phyloP scores from a whole-genome alignment of 2,113 vertebrate species.

The Oxyura jamaicensis region DNA sequence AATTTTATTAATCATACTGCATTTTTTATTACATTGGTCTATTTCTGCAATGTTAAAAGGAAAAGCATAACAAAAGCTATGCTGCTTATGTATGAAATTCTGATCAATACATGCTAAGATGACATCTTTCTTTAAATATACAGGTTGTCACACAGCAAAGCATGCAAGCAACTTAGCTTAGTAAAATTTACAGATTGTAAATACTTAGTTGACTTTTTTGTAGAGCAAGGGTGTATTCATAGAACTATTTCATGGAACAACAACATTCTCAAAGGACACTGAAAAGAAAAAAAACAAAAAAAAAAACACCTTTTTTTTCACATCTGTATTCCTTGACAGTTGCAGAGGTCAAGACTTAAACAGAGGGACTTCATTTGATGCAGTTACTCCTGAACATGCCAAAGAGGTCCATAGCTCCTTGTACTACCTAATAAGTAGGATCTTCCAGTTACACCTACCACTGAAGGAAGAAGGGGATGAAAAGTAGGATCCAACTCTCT shows the following conservation, averaged over 20 bases:
- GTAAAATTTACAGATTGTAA: not conserved
- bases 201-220: not conserved
- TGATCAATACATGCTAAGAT: not conserved
- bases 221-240: not conserved
- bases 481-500: not conserved
- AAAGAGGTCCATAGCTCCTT: not conserved
- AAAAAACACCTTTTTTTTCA: not conserved
- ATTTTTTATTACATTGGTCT: not conserved
- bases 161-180: not conserved
- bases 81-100: not conserved
- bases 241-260: not conserved
- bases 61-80: not conserved
- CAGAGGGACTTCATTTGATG: not conserved
- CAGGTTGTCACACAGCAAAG: not conserved
- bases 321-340: not conserved
- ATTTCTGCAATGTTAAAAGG: not conserved
- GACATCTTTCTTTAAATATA: not conserved
- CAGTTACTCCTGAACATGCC: not conserved
- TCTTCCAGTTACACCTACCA: not conserved
- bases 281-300: too few relatives aligned
- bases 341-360: not conserved
- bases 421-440: not conserved
- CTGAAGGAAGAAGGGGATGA: not conserved
- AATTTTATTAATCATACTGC: not conserved
- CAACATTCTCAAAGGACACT: not conserved